Evolutionary conservation across 2,888 invertebrate genomes (phyloP).

Genomic region (Barypeithes pellucidus): DNA sequence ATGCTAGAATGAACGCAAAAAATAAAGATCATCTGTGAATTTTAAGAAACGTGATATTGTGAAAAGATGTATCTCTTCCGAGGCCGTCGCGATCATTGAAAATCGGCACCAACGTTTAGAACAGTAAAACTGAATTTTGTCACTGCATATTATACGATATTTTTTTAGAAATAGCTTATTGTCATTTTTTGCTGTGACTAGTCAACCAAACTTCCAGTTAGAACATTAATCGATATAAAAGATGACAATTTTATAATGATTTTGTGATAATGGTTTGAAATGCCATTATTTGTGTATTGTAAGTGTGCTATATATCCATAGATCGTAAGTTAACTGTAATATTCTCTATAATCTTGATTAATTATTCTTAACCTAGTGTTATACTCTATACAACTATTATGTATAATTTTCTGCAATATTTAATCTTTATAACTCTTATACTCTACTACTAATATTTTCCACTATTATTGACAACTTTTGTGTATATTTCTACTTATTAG

Average conservation of each 20-base stretch:
- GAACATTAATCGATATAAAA: slow-evolving; percentile 52
- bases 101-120: neutral
- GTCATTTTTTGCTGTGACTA: slow-evolving; percentile 48
- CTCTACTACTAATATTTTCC: slow-evolving; percentile 46
- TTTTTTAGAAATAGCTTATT: slow-evolving; percentile 46
- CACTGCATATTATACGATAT: slow-evolving; percentile 32
- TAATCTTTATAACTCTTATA: slow-evolving; percentile 48
- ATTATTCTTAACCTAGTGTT: slow-evolving; percentile 48
- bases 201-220: slow-evolving; percentile 52
- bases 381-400: slow-evolving; percentile 47
- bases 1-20: no score
- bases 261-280: slow-evolving; percentile 68
- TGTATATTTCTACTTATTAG: slow-evolving; percentile 47
- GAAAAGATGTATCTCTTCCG: no score
- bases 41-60: no score
- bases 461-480: slow-evolving; percentile 46
- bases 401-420: slow-evolving; percentile 48
- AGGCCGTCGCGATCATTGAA: no score
- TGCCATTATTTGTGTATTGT: slow-evolving; percentile 68
- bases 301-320: slow-evolving; percentile 68
- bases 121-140: slow-evolving; percentile 19
- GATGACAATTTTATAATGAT: slow-evolving; percentile 60
- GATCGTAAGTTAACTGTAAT: slow-evolving; percentile 57
- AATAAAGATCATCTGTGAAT: no score
- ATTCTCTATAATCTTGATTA: slow-evolving; percentile 53